Evolutionary conservation across 1,140 invertebrate genomes (phyloP).

Genomic region (Paracyclopina nana): DNA sequence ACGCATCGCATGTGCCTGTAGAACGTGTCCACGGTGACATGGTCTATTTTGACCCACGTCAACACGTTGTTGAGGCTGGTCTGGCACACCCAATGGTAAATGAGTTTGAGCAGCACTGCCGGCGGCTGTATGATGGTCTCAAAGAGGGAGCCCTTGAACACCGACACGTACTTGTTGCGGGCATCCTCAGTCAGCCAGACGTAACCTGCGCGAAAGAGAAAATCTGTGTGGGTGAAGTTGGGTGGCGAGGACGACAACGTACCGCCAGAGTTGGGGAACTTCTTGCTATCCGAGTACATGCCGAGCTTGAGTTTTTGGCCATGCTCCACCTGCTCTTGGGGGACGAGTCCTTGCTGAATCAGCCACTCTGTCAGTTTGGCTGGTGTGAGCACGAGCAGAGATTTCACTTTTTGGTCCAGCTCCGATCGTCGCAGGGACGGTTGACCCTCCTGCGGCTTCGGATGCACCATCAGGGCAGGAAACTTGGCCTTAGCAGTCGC

Average conservation of each 20-base stretch:
- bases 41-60: slow-evolving; percentile 53
- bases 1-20: slow-evolving; percentile 19
- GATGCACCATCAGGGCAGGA: not conserved
- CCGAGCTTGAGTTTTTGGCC: slow-evolving; percentile 35
- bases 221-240: not conserved
- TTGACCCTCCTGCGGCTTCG: not conserved
- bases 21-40: slow-evolving; percentile 17
- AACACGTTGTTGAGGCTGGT: slow-evolving; percentile 66
- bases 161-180: slow-evolving; percentile 54
- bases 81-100: slow-evolving; percentile 75
- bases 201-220: slow-evolving; percentile 48
- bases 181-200: slow-evolving; percentile 73
- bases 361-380: slow-evolving; percentile 71
- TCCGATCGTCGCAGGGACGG: not conserved
- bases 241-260: too few relatives aligned
- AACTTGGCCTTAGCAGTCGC: not conserved
- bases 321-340: slow-evolving; percentile 49
- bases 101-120: slow-evolving; percentile 51
- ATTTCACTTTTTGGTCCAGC: slow-evolving; percentile 47
- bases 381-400: slow-evolving; percentile 48
- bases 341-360: slow-evolving; percentile 55
- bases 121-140: slow-evolving; percentile 53
- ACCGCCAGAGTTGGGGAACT: slow-evolving; percentile 42
- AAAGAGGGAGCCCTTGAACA: slow-evolving; percentile 64
- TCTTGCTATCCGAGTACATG: slow-evolving; percentile 58